Evolutionary conservation across 2,113 vertebrate species (phyloP).

Genomic region (Percopsis transmontana): DNA sequence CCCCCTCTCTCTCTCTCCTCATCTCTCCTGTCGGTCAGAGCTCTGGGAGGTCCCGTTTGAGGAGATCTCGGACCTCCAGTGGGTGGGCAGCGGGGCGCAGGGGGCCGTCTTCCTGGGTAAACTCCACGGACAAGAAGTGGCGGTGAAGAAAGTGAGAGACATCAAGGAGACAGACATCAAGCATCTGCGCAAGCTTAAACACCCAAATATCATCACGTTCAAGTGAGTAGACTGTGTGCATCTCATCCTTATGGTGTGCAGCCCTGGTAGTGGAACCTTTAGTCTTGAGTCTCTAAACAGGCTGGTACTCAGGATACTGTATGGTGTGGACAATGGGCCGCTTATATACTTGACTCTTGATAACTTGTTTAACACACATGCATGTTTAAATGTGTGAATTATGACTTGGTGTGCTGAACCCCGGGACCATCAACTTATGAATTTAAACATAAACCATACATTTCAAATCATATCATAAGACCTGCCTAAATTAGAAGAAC

Average conservation of each 20-base stretch:
- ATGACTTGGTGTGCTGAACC: too few relatives aligned
- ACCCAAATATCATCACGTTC: constrained; percentile 99
- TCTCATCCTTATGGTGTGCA: too few relatives aligned
- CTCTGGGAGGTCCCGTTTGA: constrained; percentile 96
- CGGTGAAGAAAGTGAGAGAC: constrained; percentile 96
- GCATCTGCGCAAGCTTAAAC: constrained; percentile 94
- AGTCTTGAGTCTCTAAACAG: not conserved
- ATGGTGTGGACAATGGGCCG: too few relatives aligned
- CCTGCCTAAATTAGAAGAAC: too few relatives aligned
- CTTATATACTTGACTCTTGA: too few relatives aligned
- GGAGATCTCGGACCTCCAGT: constrained; percentile 98
- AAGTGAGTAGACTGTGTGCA: constrained; percentile 80
- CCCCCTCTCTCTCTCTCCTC: not conserved
- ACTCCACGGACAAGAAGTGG: constrained; percentile 93
- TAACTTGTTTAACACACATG: too few relatives aligned
- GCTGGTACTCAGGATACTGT: too few relatives aligned
- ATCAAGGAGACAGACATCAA: constrained; percentile 98
- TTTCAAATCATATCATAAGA: too few relatives aligned
- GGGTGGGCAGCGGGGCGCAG: constrained; percentile 97
- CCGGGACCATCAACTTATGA: too few relatives aligned
- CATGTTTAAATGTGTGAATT: too few relatives aligned
- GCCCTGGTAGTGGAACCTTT: not conserved
- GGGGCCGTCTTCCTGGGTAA: constrained; percentile 96
- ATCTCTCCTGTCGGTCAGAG: constrained; percentile 50
- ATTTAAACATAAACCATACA: too few relatives aligned